These are phyloP conservation scores for Sturnira hondurensis DNA, from an alignment of 2,113 vertebrate genomes.

Conservation along the genomic window DNA sequence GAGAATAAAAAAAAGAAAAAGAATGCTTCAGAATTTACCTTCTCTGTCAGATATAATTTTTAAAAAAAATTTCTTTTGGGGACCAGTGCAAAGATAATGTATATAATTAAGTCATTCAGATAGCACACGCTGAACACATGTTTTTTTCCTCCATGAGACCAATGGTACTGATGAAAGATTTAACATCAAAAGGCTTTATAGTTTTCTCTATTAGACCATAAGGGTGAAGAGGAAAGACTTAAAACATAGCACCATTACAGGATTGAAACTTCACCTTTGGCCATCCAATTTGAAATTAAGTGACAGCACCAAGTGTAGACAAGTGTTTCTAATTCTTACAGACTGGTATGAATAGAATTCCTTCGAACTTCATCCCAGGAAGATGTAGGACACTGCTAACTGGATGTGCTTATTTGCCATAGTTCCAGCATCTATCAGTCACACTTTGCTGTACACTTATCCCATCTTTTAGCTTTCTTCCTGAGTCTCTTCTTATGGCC, in stretches of 20 bases:
- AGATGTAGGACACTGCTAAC: background rate
- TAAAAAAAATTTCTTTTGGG: background rate
- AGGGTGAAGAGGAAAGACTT: background rate
- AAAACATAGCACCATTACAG: background rate
- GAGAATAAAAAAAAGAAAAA: no score
- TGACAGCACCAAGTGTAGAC: background rate
- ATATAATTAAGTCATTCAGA: background rate
- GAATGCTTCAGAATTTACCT: background rate
- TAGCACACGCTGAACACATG: background rate
- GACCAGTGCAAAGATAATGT: background rate
- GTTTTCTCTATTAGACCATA: background rate
- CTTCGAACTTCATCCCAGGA: background rate
- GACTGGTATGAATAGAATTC: background rate
- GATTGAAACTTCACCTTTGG: background rate
- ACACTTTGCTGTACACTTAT: background rate
- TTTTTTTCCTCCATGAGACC: background rate
- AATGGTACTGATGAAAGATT: background rate
- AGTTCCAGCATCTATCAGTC: background rate
- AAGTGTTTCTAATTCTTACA: background rate
- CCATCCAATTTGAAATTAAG: background rate
- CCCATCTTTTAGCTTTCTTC: background rate
- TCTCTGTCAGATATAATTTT: background rate
- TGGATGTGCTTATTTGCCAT: rapidly evolving
- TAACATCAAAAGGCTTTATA: background rate
- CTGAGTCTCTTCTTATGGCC: background rate